Conservation (phyloP, 2,113 vertebrate species). For the Morphnarchus princeps region DNA sequence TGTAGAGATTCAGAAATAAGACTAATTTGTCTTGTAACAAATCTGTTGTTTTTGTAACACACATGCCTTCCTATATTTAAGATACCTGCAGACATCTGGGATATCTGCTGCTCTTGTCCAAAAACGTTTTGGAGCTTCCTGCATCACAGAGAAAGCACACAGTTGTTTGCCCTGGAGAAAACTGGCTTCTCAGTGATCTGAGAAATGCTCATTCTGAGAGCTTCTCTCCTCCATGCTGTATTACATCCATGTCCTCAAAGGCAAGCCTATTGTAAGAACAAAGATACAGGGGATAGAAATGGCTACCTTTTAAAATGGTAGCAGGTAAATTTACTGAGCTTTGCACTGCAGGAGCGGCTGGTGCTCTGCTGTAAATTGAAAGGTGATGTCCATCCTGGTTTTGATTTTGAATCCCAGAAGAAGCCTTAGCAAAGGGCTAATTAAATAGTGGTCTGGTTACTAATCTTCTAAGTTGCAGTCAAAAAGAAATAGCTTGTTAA, state of each 20-base stretch:
- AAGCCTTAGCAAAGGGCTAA: background rate
- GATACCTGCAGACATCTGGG: background rate
- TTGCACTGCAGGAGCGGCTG: background rate
- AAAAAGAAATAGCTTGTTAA: background rate
- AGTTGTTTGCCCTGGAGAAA: background rate
- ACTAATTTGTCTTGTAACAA: background rate
- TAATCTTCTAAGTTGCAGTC: background rate
- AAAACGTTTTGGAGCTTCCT: background rate
- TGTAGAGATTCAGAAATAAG: background rate
- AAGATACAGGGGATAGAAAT: background rate
- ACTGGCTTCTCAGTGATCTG: background rate
- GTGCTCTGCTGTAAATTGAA: background rate
- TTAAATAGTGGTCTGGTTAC: background rate
- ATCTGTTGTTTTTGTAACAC: background rate
- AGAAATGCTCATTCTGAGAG: background rate
- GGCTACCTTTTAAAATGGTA: background rate
- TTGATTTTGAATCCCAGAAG: background rate
- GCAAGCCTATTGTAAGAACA: background rate
- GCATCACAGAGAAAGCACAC: background rate
- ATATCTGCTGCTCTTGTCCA: background rate
- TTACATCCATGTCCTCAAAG: rapidly evolving
- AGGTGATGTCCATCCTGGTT: background rate
- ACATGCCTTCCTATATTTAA: background rate
- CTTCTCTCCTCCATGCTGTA: background rate
- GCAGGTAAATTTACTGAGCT: background rate